phyloP scores from a whole-genome alignment of 1,140 invertebrate species.

The Pogonomyrmex barbatus region DNA sequence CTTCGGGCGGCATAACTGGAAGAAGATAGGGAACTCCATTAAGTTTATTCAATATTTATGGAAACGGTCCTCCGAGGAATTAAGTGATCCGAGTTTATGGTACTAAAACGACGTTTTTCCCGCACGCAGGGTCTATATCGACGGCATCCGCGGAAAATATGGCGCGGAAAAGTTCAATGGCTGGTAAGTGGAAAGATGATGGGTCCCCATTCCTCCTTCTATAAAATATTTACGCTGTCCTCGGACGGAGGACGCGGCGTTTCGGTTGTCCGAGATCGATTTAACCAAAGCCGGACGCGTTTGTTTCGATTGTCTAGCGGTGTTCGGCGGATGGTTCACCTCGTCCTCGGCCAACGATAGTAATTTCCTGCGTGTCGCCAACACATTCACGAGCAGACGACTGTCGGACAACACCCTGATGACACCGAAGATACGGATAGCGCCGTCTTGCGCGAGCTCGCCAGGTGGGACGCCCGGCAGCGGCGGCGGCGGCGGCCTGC shows the following conservation, averaged over 20 bases:
- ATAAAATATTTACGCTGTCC: neutral
- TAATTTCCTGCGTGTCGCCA: conserved; percentile 94
- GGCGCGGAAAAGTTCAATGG: conserved; percentile 82
- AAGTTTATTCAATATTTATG: conserved; percentile 45
- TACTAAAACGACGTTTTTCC: conserved; percentile 17
- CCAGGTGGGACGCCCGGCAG: conserved; percentile 93
- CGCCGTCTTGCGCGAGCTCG: conserved; percentile 94
- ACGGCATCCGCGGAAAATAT: conserved; percentile 85
- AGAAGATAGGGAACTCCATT: neutral
- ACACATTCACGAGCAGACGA: conserved; percentile 92
- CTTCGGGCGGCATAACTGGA: neutral
- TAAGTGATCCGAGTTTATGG: neutral
- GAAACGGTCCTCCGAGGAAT: neutral
- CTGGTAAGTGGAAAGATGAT: conserved; percentile 70
- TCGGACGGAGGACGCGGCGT: neutral
- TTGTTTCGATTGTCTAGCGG: neutral
- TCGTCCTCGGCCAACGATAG: conserved; percentile 93
- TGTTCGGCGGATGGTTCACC: conserved; percentile 89
- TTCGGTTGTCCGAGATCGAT: neutral
- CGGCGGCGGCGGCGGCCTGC: conserved; percentile 92
- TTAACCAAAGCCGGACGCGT: neutral
- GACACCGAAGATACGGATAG: conserved; percentile 94
- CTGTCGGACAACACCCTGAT: conserved; percentile 96
- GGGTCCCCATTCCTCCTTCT: no score
- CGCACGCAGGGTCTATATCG: conserved; percentile 81